Evolutionary conservation across 2,888 invertebrate genomes (phyloP).

Genomic region (Acanthosoma haemorrhoidale): DNA sequence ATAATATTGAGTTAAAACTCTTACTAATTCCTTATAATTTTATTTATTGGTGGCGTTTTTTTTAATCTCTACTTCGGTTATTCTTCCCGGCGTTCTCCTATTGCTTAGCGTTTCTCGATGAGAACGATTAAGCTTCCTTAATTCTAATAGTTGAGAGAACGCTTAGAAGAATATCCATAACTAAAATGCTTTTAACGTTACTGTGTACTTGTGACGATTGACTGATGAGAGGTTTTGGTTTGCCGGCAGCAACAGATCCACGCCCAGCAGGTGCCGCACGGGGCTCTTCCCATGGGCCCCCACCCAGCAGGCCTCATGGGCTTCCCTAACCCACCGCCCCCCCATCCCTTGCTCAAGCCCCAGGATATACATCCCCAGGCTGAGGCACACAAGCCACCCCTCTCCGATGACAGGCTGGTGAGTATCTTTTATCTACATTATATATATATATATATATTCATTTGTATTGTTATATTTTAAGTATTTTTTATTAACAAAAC

Average conservation of each 20-base stretch:
- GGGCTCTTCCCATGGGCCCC: slow-evolving; percentile 51
- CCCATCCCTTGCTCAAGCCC: slow-evolving; percentile 41
- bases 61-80: no score
- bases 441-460: slow-evolving; percentile 19
- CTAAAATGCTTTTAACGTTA: no score
- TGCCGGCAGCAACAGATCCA: slow-evolving; percentile 77
- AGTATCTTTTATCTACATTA: slow-evolving; percentile 35
- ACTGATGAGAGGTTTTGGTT: slow-evolving; percentile 5
- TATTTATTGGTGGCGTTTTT: neutral
- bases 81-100: no score
- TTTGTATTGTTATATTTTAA: neutral
- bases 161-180: no score
- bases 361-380: slow-evolving; percentile 40
- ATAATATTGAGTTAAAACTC: neutral
- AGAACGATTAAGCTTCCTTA: no score
- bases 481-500: no score
- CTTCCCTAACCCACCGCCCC: slow-evolving; percentile 44
- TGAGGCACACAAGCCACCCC: slow-evolving; percentile 38
- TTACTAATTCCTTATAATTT: neutral
- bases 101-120: no score
- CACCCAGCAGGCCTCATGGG: slow-evolving; percentile 47
- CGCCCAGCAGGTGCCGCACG: slow-evolving; percentile 72
- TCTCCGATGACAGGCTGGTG: slow-evolving; percentile 42
- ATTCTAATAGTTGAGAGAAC: no score
- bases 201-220: neutral